A percentile compares a stretch with the other conserved stretches of the same genome.
Conservation (phyloP, 1,140 invertebrate genomes). For the Meloidogyne hapla region DNA sequence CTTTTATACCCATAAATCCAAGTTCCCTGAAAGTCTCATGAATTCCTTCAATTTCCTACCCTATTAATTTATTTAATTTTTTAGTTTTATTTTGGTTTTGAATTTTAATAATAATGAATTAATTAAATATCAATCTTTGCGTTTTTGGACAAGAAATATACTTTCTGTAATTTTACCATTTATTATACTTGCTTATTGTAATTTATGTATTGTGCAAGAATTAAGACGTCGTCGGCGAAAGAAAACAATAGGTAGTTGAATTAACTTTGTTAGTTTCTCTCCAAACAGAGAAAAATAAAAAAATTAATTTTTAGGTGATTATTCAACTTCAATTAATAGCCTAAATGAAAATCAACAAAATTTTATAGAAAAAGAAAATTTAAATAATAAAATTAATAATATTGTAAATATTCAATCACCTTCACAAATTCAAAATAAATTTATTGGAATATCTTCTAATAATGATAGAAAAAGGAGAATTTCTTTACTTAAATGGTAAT, state of each 20-base stretch:
- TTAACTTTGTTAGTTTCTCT: too few species aligned
- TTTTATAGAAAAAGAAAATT: not conserved
- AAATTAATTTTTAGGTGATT: slow-evolving; percentile 2
- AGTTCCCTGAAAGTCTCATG: too few species aligned
- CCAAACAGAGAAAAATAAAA: too few species aligned
- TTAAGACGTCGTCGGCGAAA: slow-evolving; percentile 30
- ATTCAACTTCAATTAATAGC: slow-evolving; percentile 19
- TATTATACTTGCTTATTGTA: slow-evolving; percentile 54
- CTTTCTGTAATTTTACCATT: slow-evolving; percentile 56
- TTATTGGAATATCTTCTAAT: not conserved
- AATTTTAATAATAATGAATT: slow-evolving; percentile 46
- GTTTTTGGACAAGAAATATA: slow-evolving; percentile 56
- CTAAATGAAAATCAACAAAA: not conserved
- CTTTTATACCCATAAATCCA: too few species aligned
- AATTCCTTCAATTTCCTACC: too few species aligned
- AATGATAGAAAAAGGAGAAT: not conserved
- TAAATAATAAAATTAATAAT: not conserved
- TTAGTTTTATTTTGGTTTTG: slow-evolving; percentile 39
- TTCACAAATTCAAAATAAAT: not conserved
- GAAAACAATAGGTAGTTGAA: slow-evolving; percentile 17
- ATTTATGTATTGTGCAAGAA: slow-evolving; percentile 48
- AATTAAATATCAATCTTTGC: slow-evolving; percentile 17
- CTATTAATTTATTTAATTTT: slow-evolving; percentile 25
- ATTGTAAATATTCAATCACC: not conserved
- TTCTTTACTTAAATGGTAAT: slow-evolving; percentile 6